Evolutionary conservation across 1,140 invertebrate species (phyloP), one percentile per base, ranked within the genome.

Genomic region (Hestina assimilis): DNA sequence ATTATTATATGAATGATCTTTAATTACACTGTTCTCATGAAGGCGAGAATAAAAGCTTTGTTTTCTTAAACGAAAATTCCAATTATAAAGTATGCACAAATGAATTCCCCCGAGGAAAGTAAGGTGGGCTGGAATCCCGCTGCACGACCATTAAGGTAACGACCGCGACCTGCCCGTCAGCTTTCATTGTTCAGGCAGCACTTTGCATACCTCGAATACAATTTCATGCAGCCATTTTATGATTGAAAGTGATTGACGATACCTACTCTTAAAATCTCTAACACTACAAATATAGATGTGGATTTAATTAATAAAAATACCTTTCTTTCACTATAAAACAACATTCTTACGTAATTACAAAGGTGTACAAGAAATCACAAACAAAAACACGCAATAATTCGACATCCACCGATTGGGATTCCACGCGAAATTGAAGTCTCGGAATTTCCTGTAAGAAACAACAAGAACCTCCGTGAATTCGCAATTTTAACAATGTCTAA

Each of bases 91-190:
- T 64, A 59, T 69, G 67, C 69, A 65, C 64, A 71, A 74, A 76
- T 67, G 62, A 64, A 75, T 73, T 75, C 72, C 70, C 63, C 51
- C 54, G 66, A 69, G 67, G 75, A 81, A 81, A 78, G 78, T 81
- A 69, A 69, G 66, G 60, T 56, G 62, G 63, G 63, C 60, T 69
- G 72, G 69, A 66, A 71, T 79, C 69, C 69, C 68, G 60, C 55
- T 61, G 65, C 57, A 57, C 63, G 68, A 63, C 64, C 73, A 70
- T 74, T 72, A 71, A 72, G 67, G 66, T 67, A 73, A 66, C 69
- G 66, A 65, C 70, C 64, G 53, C 72, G 74, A 77, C 68, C 68
- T 75, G 72, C 64, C 69, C 59, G 53, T 56, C 53, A 51, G 69
- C 76, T 76, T 75, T 77, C 70, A 75, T 79, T 77, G 74, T 79